Evolutionary conservation across 2,888 invertebrate genomes (phyloP), one percentile per base, ranked within the genome.

Genomic region (Hipparchia sbordonii): DNA sequence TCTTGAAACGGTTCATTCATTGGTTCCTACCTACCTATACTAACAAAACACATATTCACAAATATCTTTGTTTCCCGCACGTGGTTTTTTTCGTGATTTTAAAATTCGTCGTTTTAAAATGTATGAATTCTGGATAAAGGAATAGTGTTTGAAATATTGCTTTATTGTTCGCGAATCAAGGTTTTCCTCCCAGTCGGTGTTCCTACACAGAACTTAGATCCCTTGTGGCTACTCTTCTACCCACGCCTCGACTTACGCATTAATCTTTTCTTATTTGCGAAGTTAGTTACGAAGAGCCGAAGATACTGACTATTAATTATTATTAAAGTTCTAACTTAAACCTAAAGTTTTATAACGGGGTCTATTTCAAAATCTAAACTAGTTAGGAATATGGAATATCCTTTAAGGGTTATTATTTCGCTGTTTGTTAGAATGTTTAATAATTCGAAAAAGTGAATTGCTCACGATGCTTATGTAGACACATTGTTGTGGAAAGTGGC

Each of bases 201-300:
- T 45, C 33, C 12, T 23, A 62, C 23, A 48, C 62, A 13, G 12
- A n/a, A 12, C 51, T 10, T 33, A 65, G 6, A 65, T 12, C 65
- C 33, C 52, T 33, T 52, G 65, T 65, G 23, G 48, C 12, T 23
- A 2, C 9, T 12, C 23, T 52, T 12, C 23, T 33, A 12, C 52
- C 65, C 65, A 65, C 52, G 65, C 65, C 51, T 23, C 23, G 23
- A 0, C 23, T 23, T 33, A 33, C 65, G 23, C 52, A 52, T 65
- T 12, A 65, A 65, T 52, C 33, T 52, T 51, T 8, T 62, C 13
- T 10, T 48, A 65, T 63, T 63, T 51, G 23, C 63, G 13, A 23
- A 62, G n/a, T 61, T 63, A 13, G 13, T 51, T 63, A 10, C 51
- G 48, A 63, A 51, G 51, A 52, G 39, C 39, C 39, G 39, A 39